Percentiles rank a stretch among this genome's conserved stretches.
These are phyloP conservation scores for Drosophila algonquin DNA, from an alignment of 2,888 invertebrate species.

Conservation along the genomic window DNA sequence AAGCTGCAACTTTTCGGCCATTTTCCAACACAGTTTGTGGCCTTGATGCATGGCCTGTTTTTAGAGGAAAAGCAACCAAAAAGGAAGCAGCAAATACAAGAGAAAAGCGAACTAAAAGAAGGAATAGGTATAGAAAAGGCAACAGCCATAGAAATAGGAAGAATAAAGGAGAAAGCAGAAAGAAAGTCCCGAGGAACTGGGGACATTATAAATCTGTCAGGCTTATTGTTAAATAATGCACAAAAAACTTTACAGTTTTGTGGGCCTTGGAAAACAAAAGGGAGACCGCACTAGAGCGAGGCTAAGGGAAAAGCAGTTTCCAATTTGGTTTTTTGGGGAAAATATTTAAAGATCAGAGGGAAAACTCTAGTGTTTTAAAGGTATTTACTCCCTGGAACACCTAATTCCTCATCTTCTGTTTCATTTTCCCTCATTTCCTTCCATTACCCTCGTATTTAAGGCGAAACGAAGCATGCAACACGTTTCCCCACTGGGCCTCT, in stretches of 20 bases:
- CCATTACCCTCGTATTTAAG: neutral
- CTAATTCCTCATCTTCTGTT: neutral
- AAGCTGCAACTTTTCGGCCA: slow-evolving; percentile 19
- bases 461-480: slow-evolving; percentile 10
- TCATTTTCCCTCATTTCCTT: neutral
- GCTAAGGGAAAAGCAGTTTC: too few relatives aligned
- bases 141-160: neutral
- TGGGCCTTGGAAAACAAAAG: too few relatives aligned
- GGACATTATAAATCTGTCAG: slow-evolving; percentile 50
- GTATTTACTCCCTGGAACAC: slow-evolving; percentile 7
- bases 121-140: slow-evolving; percentile 19
- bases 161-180: neutral
- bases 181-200: slow-evolving; percentile 16
- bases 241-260: neutral
- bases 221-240: slow-evolving; percentile 53
- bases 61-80: neutral
- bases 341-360: too few relatives aligned
- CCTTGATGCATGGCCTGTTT: slow-evolving; percentile 30
- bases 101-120: neutral
- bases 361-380: too few relatives aligned
- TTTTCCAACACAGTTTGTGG: slow-evolving; percentile 20
- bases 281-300: too few relatives aligned
- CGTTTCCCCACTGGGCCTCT: neutral
- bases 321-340: too few relatives aligned
- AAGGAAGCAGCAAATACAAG: neutral